Conservation (phyloP, 2,888 invertebrate species). For the Leptopterna dolabrata region DNA sequence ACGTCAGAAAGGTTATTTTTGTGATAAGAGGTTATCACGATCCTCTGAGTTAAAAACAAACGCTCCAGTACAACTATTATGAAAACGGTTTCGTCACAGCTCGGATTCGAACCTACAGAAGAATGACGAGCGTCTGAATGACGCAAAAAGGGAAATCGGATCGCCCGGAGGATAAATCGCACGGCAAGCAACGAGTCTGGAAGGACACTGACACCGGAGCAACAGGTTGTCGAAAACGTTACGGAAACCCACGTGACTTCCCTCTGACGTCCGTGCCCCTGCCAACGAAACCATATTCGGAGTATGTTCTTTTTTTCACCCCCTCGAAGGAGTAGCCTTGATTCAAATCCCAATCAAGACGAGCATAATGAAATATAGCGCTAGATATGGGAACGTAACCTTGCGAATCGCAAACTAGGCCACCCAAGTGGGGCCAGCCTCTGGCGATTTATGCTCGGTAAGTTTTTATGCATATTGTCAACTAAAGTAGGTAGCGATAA, state of each 20-base stretch:
- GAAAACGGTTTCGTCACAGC: not conserved
- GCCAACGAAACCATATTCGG: not conserved
- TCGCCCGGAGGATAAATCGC: not conserved
- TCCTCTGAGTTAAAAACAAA: too few relatives aligned
- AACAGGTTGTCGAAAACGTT: not conserved
- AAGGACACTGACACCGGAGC: not conserved
- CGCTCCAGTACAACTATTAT: not conserved
- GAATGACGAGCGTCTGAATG: not conserved
- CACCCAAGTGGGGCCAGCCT: not conserved
- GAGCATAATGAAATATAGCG: conserved; percentile 31
- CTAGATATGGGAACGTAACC: conserved; percentile 40
- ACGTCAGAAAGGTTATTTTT: not conserved
- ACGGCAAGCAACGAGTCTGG: not conserved
- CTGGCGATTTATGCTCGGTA: not conserved
- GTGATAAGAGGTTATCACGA: not conserved
- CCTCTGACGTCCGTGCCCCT: not conserved
- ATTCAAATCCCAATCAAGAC: conserved; percentile 30
- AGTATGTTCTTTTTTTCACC: not conserved
- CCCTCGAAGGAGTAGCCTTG: not conserved
- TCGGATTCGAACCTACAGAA: not conserved
- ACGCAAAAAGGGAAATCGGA: conserved; percentile 11
- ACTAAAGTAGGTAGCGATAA: not conserved
- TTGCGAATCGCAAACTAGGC: conserved; percentile 13
- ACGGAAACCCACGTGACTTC: conserved; percentile 19
- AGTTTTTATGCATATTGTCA: not conserved